Evolutionary conservation across 37 sponge, comb jelly and placozoan species (phyloP).

Genomic region (Hexactinellida sp.): DNA sequence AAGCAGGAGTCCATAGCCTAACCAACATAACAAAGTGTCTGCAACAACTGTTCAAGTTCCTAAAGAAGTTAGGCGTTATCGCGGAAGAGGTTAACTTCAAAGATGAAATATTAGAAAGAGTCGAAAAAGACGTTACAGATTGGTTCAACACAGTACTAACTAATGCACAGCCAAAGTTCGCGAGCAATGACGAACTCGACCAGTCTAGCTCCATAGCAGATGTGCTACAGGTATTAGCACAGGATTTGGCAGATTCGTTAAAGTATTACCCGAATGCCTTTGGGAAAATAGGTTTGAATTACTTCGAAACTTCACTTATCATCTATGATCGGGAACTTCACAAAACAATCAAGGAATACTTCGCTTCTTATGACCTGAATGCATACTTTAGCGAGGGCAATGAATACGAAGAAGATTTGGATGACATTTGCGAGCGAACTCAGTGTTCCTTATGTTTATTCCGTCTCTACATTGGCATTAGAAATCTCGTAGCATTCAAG

Average conservation of each 20-base stretch:
- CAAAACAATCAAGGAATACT: neutral
- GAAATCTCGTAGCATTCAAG: neutral
- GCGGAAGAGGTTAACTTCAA: neutral
- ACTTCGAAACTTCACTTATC: neutral
- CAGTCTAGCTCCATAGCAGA: neutral
- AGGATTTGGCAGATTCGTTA: neutral
- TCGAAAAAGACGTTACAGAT: neutral
- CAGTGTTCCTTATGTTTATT: neutral
- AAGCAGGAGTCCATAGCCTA: neutral
- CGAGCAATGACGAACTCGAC: neutral
- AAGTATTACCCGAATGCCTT: neutral
- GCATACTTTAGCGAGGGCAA: neutral
- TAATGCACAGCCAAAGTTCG: slow-evolving; percentile 9
- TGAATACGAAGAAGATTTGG: neutral
- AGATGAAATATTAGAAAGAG: neutral
- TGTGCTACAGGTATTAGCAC: slow-evolving; percentile 4
- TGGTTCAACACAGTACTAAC: neutral
- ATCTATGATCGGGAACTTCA: neutral
- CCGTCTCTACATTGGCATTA: neutral
- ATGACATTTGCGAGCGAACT: neutral
- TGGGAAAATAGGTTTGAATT: neutral
- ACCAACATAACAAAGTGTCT: slow-evolving; percentile 1
- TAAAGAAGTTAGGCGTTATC: neutral
- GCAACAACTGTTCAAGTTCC: neutral
- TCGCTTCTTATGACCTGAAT: neutral